Evolutionary conservation across 2,888 invertebrate genomes (phyloP), one percentile per base, ranked within the genome.

Genomic region (Malthinus seriepunctatus): DNA sequence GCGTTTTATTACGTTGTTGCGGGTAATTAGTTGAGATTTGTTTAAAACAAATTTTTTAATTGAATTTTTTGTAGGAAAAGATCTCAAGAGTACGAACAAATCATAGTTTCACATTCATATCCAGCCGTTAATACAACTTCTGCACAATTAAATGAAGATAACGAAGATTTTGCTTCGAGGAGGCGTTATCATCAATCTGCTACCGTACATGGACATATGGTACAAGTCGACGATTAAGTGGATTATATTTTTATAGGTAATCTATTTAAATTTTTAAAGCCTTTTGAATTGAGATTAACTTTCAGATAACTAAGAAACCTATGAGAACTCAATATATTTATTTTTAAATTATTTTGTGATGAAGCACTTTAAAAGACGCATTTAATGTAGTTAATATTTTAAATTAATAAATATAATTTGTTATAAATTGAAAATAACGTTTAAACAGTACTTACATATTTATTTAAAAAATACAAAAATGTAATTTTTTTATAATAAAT

Each of bases 151-250:
- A 97, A 95, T 67, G 95, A 97, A 74, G 94, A 95, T 73, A 97
- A 97, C 78, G 91, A 91, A 78, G 97, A 97, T 79, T 97, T 97
- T 79, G 89, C 95, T 8, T 90, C 90, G 55, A 85, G 97, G 65
- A 88, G 93, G 69, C 87, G 94, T 66, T 97, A 96, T 80, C 97
- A 97, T 80, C 95, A 95, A 77, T 91, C 93, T 32, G 88, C 92
- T 0, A 88, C 91, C 4, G 86, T 93, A 34, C 89, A 90, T 65
- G 88, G 86, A 49, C 87, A 88, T 71, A 85, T 87, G 67, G 87
- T 88, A 49, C 83, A 82, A 68, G 76, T 81, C 52, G 80, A 80
- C 58, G 76, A 78, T 62, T 76, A 67, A 74, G 14, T 32, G 14
- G 1, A 14, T 7, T 32, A 12, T 33, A 14, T 50, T 32, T 37